Base-by-base conservation (phyloP, 1,140 invertebrate species). In the Ridgeia piscesae region DNA sequence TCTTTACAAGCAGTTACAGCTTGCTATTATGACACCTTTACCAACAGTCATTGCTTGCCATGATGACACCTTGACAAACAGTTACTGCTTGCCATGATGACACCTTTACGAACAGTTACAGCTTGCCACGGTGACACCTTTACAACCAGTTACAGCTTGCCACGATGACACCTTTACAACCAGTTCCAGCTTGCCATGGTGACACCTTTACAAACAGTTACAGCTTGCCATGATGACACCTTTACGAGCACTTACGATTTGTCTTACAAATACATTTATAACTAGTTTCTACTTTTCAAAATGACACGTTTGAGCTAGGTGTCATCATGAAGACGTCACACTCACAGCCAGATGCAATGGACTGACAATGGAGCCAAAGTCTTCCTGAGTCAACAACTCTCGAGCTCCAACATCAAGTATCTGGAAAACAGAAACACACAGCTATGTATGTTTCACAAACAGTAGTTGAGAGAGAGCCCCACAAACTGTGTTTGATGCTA, bases 321-420 rank as follows among this genome's bases (percentile, higher is more conserved):
- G 42, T 11, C 11, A 42, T n/a, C 1, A 6, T 34, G 34, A 90
- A 31, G 89, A 34, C 31, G 89, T 21, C 31, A 90, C 34, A 34
- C 96, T 95, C 95, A 97, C 97, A 35, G 97, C 97, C 92, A 97
- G 94, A 94, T 97, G 97, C 58, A 97, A 95, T 17, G 97, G 97
- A 89, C 97, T 97, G n/a, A 96, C 93, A 8, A 94, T 94, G 0
- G 96, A 96, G 33, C 94, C 91, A 33, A 94, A 93, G 34, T 92
- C 94, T 92, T 90, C 95, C 34, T 50, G 93, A 33, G 88, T 92
- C 92, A 93, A 92, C 35, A 95, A 92, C 90, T 96, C 94, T 92
- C 94, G 95, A 17, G 94, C 94, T 88, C 94, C 94, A n/a, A 94
- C 94, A 94, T 96, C 95, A 14, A 95, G 92, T 48, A 96, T 92